Percentiles rank a stretch among this genome's conserved stretches.
Conservation (phyloP, 2,797 vertebrate genomes). For the Bovichtus diacanthus region DNA sequence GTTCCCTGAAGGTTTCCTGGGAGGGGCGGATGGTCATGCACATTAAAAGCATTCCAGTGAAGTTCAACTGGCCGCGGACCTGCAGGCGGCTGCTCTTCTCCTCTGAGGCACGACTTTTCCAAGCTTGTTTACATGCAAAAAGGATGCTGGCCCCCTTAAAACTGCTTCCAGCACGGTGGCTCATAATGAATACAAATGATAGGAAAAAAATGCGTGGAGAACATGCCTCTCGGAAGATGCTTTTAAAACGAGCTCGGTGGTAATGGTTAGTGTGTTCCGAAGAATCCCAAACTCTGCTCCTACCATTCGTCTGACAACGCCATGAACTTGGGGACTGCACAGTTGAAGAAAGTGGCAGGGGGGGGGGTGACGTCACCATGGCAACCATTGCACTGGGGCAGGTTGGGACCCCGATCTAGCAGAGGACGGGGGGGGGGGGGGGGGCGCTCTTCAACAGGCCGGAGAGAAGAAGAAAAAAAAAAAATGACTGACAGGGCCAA, state of each 20-base stretch:
- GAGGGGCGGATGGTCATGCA: constrained; percentile 29
- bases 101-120: constrained; percentile 24
- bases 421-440: neutral
- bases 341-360: constrained; percentile 14
- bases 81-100: constrained; percentile 28
- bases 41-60: constrained; percentile 58
- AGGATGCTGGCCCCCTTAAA: constrained; percentile 45
- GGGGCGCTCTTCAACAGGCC: constrained; percentile 37
- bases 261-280: constrained; percentile 10
- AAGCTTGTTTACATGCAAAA: constrained; percentile 63
- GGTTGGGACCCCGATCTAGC: constrained; percentile 52
- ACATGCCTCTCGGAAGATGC: constrained; percentile 6
- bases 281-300: constrained; percentile 19
- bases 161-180: constrained; percentile 39
- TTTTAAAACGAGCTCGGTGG: neutral
- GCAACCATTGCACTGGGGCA: constrained; percentile 52
- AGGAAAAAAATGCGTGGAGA: constrained; percentile 26
- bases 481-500: constrained; percentile 68
- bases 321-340: constrained; percentile 60
- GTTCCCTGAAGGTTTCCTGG: constrained; percentile 27
- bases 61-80: constrained; percentile 45
- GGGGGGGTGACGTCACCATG: constrained; percentile 54
- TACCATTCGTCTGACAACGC: constrained; percentile 33
- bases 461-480: constrained; percentile 36
- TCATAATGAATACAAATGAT: constrained; percentile 62